Evolutionary conservation across 2,888 invertebrate genomes (phyloP), one percentile per base, ranked within the genome.

Genomic region (Lasius fuliginosus): DNA sequence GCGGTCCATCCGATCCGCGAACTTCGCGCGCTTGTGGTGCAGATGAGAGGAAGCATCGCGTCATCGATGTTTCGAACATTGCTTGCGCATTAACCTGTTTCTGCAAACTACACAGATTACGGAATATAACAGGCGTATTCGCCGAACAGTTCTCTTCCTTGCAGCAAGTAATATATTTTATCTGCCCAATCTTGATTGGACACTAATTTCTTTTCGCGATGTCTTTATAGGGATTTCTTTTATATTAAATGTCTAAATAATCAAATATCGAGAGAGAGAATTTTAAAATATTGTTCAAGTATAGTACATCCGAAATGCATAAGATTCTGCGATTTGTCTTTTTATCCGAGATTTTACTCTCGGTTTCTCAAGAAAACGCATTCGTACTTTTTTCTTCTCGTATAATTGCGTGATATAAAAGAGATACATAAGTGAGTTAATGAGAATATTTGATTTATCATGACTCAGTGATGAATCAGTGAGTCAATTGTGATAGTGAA

Each of bases 1-100:
- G 46, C 18, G 60, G 33, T 11, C 40, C 42, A 46, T 42, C 58
- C 79, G 79, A 81, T 81, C 23, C 46, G 60, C 58, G 71, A 81
- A 81, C 79, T 81, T 81, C 18, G 73, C 60, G 73, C 30, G n/a
- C 42, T 42, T 56, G 33, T 46, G 27, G 36, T 46, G 18, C 2
- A 33, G 71, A 42, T 60, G n/a, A 18, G 79, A 42, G n/a, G 18
- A 36, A 23, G 27, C 67, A 40, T 49, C 11, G 30, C 23, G 42
- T 67, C 76, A 77, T 67, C 40, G 40, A 33, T 58, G 53, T 46
- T 67, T 27, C 18, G 27, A 27, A 11, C 27, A 9, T 49, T 36
- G 76, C 49, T 8, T 36, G 36, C 8, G 36, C 36, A 62, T 40
- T 62, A 62, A 75, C n/a, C 33, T 40, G 49, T 73, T 53, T 11